A percentile compares a stretch with the other conserved stretches of the same genome.
Conservation (phyloP, 2,797 vertebrate species). For the Myotis findleyi region DNA sequence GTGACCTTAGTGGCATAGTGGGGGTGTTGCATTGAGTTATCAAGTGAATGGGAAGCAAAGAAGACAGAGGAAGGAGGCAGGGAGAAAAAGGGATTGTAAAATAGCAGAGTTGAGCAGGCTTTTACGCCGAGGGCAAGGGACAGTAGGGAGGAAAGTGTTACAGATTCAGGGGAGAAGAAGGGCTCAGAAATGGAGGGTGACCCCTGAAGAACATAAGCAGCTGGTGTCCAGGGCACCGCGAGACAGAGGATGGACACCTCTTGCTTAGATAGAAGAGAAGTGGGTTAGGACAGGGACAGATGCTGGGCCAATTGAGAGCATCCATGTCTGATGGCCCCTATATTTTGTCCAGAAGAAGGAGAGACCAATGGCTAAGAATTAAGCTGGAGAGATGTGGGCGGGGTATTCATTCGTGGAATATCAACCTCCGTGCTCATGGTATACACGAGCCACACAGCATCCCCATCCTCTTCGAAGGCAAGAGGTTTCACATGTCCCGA, state of each 20-base stretch:
- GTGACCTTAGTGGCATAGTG: background rate
- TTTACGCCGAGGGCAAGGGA: background rate
- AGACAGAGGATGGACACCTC: background rate
- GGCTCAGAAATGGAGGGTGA: background rate
- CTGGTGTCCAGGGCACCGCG: background rate
- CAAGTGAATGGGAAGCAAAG: background rate
- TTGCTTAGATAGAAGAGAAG: background rate
- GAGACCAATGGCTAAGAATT: background rate
- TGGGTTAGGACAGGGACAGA: background rate
- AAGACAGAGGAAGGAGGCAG: background rate
- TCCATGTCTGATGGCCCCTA: background rate
- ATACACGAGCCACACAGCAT: background rate
- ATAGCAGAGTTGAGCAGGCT: background rate
- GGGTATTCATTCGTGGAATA: background rate
- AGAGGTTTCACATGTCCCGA: background rate
- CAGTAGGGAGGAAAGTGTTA: background rate
- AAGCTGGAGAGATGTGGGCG: background rate
- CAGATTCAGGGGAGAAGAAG: background rate
- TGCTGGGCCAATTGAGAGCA: background rate
- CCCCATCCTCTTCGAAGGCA: background rate
- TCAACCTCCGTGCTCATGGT: background rate
- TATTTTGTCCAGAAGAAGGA: background rate
- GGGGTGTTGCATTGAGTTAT: background rate
- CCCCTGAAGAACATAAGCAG: background rate
- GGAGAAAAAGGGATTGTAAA: background rate